Evolutionary conservation across 2,888 invertebrate genomes (phyloP), one percentile per base, ranked within the genome.

Genomic region (Hypsopygia costalis): DNA sequence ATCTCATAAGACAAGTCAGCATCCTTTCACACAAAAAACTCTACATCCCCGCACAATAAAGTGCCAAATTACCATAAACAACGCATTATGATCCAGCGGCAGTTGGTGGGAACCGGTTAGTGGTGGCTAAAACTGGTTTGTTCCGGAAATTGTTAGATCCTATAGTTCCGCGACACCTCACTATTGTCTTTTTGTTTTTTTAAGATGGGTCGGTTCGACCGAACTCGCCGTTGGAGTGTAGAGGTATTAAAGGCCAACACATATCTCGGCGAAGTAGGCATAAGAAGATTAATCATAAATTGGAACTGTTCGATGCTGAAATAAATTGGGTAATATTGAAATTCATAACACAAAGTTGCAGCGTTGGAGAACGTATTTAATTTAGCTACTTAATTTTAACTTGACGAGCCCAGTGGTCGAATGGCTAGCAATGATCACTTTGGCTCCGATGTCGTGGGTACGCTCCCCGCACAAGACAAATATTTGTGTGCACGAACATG

Each of bases 1-100:
- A 82, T 81, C 83, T 62, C 55, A 73, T 79, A 46, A 25, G 25
- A 25, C 25, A 25, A 25, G 25, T 25, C 68, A 83, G 82, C 83
- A 76, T 82, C 83, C 74, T 62, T 40, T 64, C 16, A 55, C 47
- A 47, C 46, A 76, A 71, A 61, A 72, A 72, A 67, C 54, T 57
- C 62, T 64, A 25, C 62, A 67, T 55, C 48, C 59, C 58, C 55
- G 55, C 62, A 74, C 77, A 81, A 82, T 76, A 85, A 72, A 77
- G 64, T 54, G 59, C 77, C 66, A 86, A 85, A 88, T 88, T 88
- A 87, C 86, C 87, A 87, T 88, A 86, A 87, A 87, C 87, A 88
- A 78, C 65, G 69, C 80, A 83, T 85, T 82, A 85, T 16, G 16
- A 16, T 74, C 54, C 56, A 56, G 53, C 63, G 70, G 73, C 79